Base-by-base conservation (phyloP, 2,888 invertebrate species). In the Quadroppia sp. region DNA sequence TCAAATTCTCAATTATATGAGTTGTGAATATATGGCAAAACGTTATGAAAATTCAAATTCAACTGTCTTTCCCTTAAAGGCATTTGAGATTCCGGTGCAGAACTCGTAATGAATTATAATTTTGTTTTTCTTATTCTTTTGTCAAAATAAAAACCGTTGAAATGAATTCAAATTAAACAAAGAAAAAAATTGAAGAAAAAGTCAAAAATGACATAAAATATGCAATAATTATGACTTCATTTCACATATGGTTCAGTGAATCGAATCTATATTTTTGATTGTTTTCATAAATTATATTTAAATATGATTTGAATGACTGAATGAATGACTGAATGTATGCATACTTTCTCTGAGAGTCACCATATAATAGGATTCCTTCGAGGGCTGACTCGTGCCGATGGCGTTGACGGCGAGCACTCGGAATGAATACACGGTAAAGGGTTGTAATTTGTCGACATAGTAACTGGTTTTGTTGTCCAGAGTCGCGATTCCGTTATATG, bases 401-500 rank as follows among this genome's bases (percentile, higher is more conserved):
- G 86, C 87, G 82, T 90, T 91, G 75, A 88, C 88, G 70, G 89
- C 89, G 79, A 87, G 83, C 78, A 90, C 86, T 75, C 88, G 85
- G 83, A 90, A 89, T 81, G 88, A 88, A 84, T 91, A 90, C 75
- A 89, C 88, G 70, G 89, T 90, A 83, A 88, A 90, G 69, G 90
- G 90, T 78, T 86, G 84, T 78, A 91, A 85, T 75, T 85, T 86
- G 77, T 85, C 86, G 80, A 90, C 86, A 81, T 87, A 86, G 83
- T 87, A 87, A 80, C 84, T 86, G 77, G 88, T 88, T 77, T 85
- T 83, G 83, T 88, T 89, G 80, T 84, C 86, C 77, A 86, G 85
- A 45, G 88, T 88, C 79, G 85, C 82, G 79, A 88, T 87, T 83
- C 80, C 85, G 84, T 72, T 79, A 74, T 77, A 72, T 77, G 84